A percentile compares a stretch with the other conserved stretches of the same genome.
Evolutionary conservation across 2,797 vertebrate species (phyloP).

Genomic region (Coregonus ussuriensis): DNA sequence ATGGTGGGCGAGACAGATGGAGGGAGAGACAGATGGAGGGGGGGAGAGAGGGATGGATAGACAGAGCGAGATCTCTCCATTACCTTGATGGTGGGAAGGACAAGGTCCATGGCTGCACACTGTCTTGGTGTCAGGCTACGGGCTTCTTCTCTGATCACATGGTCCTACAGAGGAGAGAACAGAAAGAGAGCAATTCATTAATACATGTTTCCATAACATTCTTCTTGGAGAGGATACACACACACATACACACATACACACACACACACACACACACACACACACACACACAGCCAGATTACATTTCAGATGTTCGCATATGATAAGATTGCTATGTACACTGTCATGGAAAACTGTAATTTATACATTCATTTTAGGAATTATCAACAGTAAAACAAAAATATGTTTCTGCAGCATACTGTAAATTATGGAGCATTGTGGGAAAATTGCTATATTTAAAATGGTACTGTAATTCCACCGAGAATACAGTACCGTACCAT

Average conservation of each 20-base stretch:
- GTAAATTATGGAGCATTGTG: no score
- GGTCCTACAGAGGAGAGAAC: conserved; percentile 79
- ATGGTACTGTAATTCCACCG: no score
- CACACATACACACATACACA: neutral
- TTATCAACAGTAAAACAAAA: no score
- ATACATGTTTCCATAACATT: neutral
- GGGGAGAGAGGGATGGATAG: neutral
- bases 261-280: conserved; percentile 7
- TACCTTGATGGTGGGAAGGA: conserved; percentile 96
- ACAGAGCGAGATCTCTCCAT: conserved; percentile 5
- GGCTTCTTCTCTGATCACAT: conserved; percentile 91
- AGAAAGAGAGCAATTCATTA: neutral
- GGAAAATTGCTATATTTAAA: no score
- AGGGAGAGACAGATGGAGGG: neutral
- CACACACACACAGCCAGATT: neutral
- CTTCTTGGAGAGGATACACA: neutral
- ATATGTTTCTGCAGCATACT: no score
- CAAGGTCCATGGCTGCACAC: conserved; percentile 93
- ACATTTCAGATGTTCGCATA: neutral
- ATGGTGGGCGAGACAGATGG: conserved; percentile 3
- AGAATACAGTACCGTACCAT: no score
- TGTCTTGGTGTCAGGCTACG: conserved; percentile 90
- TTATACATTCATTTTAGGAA: no score
- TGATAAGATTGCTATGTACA: neutral
- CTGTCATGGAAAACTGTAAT: no score